These are phyloP conservation scores for Eupithecia inturbata DNA, from an alignment of 2,888 invertebrate species.

Conservation along the genomic window DNA sequence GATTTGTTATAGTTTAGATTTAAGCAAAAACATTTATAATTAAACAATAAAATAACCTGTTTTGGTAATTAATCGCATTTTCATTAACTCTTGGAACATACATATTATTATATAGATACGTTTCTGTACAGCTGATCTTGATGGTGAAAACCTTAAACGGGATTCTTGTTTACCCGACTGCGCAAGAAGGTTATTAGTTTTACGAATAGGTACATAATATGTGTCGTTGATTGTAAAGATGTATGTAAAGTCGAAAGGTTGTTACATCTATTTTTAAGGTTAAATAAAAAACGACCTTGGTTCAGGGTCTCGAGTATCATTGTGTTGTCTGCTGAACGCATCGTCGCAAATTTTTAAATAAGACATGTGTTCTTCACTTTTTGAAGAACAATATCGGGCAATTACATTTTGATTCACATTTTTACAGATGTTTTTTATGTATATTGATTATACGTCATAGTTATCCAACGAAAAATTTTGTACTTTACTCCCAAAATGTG, in stretches of 20 bases:
- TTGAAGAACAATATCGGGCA: too few relatives aligned
- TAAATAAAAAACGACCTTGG: neutral
- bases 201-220: neutral
- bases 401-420: too few relatives aligned
- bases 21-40: conserved; percentile 46
- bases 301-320: neutral
- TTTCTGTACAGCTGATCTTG: neutral
- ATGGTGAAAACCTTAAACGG: neutral
- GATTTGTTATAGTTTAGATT: conserved; percentile 33
- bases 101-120: too few relatives aligned
- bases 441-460: too few relatives aligned
- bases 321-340: neutral
- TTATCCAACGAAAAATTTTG: too few relatives aligned
- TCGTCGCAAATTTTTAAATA: neutral
- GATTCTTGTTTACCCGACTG: neutral
- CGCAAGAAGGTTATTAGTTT: neutral
- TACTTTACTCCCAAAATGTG: too few relatives aligned
- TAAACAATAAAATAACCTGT: conserved; percentile 36
- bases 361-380: too few relatives aligned
- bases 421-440: too few relatives aligned
- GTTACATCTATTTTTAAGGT: neutral
- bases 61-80: conserved; percentile 1
- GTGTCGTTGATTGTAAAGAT: neutral
- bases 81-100: too few relatives aligned
- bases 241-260: neutral